These are phyloP conservation scores for Lophius piscatorius DNA, from an alignment of 2,113 vertebrate species.

Conservation along the genomic window DNA sequence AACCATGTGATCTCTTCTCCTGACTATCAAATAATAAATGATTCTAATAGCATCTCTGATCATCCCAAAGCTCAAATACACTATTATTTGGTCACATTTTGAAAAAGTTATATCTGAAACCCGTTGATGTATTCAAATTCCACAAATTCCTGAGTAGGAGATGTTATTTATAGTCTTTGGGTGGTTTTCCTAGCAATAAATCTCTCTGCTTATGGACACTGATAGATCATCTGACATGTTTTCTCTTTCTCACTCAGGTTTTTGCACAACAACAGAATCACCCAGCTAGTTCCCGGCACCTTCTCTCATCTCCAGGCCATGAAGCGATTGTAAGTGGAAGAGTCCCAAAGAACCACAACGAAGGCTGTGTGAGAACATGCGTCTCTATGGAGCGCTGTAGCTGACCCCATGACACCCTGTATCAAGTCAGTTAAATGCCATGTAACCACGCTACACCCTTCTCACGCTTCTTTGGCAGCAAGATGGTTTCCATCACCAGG, in stretches of 20 bases:
- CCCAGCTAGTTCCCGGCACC: constrained; percentile 91
- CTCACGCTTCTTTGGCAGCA: constrained; percentile 25
- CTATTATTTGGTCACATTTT: neutral
- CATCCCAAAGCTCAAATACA: no score
- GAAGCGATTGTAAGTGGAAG: constrained; percentile 94
- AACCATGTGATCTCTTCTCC: no score
- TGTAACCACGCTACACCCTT: constrained; percentile 15
- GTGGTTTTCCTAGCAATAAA: neutral
- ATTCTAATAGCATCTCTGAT: no score
- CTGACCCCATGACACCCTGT: constrained; percentile 9
- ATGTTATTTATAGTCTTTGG: neutral
- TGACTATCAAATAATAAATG: no score
- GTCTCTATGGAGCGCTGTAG: neutral
- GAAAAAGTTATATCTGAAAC: neutral
- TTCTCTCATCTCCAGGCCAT: constrained; percentile 94
- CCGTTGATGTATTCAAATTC: neutral
- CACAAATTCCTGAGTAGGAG: neutral
- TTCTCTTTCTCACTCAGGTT: constrained; percentile 82
- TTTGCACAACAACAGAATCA: constrained; percentile 98
- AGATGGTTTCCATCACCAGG: constrained; percentile 13
- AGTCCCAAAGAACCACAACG: neutral
- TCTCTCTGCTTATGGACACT: neutral
- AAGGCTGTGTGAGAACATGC: constrained; percentile 12
- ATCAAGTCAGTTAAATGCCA: constrained; percentile 14
- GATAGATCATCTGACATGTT: neutral